Percentiles rank a stretch among this genome's conserved stretches.
Evolutionary conservation across 2,888 invertebrate genomes (phyloP).

Genomic region (Masnerella sp.): DNA sequence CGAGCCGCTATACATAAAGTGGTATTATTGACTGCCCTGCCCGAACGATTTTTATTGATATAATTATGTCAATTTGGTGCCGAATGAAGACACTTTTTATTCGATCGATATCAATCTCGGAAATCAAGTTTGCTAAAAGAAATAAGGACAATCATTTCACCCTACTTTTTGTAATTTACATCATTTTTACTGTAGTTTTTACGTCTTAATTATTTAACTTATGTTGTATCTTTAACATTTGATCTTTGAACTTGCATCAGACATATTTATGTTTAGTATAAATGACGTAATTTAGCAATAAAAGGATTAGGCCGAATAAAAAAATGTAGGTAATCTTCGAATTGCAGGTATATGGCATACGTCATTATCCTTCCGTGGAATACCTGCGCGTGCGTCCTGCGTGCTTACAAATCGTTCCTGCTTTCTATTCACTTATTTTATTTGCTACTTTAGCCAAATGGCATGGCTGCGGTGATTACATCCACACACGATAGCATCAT

Average conservation of each 20-base stretch:
- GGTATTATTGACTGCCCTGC: slow-evolving; percentile 30
- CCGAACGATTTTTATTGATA: slow-evolving; percentile 32
- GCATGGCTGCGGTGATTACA: slow-evolving; percentile 43
- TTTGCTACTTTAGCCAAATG: slow-evolving; percentile 46
- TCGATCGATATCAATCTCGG: neutral
- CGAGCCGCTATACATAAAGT: slow-evolving; percentile 38
- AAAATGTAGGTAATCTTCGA: slow-evolving; percentile 14
- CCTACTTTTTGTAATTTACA: too few species aligned
- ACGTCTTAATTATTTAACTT: too few species aligned
- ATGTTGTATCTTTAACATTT: neutral
- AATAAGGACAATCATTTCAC: too few species aligned
- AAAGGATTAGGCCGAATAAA: slow-evolving; percentile 22
- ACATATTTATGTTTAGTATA: too few species aligned
- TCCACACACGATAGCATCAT: slow-evolving; percentile 50
- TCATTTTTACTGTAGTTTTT: neutral
- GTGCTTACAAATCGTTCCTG: slow-evolving; percentile 53
- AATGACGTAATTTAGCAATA: slow-evolving; percentile 24
- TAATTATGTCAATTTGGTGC: slow-evolving; percentile 32
- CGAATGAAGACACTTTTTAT: slow-evolving; percentile 23
- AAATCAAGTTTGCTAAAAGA: neutral
- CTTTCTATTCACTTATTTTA: slow-evolving; percentile 52
- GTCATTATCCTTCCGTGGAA: slow-evolving; percentile 61
- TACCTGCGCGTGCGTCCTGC: slow-evolving; percentile 58
- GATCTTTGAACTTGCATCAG: too few species aligned
- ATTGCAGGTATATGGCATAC: slow-evolving; percentile 56